These are phyloP conservation scores for Acanthurus leucopareius DNA, from an alignment of 2,797 vertebrate genomes.

Conservation along the genomic window DNA sequence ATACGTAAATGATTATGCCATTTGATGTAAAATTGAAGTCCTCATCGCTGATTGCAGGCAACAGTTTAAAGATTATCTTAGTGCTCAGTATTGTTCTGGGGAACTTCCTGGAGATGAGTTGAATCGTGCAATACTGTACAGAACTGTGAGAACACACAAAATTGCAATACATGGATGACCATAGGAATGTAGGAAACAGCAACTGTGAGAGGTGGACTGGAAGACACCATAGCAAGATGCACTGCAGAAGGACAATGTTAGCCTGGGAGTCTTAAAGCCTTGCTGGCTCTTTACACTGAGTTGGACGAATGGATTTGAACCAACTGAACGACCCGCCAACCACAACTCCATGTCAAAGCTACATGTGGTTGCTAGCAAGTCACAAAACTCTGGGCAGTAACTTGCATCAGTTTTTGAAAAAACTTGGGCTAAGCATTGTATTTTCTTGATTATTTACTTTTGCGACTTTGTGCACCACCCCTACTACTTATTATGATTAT, in stretches of 20 bases:
- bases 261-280: constrained; percentile 32
- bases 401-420: constrained; percentile 45
- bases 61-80: constrained; percentile 49
- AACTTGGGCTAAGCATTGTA: neutral
- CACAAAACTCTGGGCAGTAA: neutral
- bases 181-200: constrained; percentile 83
- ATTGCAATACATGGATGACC: constrained; percentile 83
- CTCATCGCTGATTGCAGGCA: constrained; percentile 65
- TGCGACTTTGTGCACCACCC: neutral
- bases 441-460: constrained; percentile 6
- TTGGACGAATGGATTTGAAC: neutral
- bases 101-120: constrained; percentile 59
- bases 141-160: constrained; percentile 77
- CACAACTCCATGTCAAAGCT: neutral
- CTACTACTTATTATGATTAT: neutral
- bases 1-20: constrained; percentile 10
- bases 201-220: constrained; percentile 62
- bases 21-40: constrained; percentile 50
- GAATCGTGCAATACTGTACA: constrained; percentile 84
- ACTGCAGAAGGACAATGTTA: constrained; percentile 48
- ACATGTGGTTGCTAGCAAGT: constrained; percentile 8
- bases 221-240: constrained; percentile 45
- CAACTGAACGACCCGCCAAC: neutral
- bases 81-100: constrained; percentile 37
- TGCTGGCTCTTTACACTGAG: constrained; percentile 6